Evolutionary conservation across 2,113 vertebrate genomes (phyloP).

Genomic region (Pan paniscus): DNA sequence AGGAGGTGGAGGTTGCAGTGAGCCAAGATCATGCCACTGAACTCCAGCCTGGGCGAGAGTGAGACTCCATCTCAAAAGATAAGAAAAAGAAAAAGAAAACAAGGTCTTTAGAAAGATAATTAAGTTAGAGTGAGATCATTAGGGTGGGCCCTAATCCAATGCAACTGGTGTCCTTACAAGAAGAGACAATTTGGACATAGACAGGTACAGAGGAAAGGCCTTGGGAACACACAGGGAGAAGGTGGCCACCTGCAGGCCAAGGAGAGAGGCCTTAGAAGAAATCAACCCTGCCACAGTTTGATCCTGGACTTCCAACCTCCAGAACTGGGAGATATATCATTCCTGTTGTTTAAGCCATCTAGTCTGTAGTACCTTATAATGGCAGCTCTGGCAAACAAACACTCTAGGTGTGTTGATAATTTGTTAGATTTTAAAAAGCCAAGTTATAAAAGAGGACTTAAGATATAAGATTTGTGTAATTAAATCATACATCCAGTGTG

Average conservation of each 20-base stretch:
- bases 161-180: background rate
- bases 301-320: background rate
- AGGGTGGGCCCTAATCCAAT: background rate
- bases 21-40: too few species aligned
- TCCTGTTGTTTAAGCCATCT: background rate
- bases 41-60: too few species aligned
- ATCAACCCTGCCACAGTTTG: too few species aligned
- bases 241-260: background rate
- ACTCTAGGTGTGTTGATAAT: background rate
- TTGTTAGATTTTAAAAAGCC: background rate
- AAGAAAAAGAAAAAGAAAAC: too few species aligned
- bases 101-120: background rate
- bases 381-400: background rate
- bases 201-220: background rate
- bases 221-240: background rate
- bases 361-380: fast-evolving
- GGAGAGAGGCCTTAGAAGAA: background rate
- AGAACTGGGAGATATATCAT: background rate
- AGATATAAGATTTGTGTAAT: background rate
- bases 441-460: background rate
- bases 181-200: background rate
- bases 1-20: too few species aligned
- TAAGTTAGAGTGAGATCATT: background rate
- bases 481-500: background rate
- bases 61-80: too few species aligned